Evolutionary conservation across 2,888 invertebrate genomes (phyloP).

Genomic region (Acrocyrtus sp.): DNA sequence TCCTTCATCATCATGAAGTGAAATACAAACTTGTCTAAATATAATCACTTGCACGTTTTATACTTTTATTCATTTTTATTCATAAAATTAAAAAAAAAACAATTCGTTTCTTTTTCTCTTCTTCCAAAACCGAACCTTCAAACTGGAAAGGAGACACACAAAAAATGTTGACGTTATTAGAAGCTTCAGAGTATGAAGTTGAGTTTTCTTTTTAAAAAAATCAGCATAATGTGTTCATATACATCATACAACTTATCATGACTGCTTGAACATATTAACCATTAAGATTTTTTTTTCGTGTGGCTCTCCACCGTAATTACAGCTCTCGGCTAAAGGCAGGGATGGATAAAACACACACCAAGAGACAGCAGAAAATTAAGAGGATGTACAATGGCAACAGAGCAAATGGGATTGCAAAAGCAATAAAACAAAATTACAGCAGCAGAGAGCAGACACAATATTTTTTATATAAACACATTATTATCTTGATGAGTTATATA

Average conservation of each 20-base stretch:
- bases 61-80: constrained; percentile 12
- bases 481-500: constrained; percentile 48
- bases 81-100: constrained; percentile 41
- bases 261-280: constrained; percentile 42
- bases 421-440: background rate
- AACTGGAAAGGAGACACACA: no score
- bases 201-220: no score
- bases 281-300: constrained; percentile 33
- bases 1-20: background rate
- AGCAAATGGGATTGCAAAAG: background rate
- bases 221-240: constrained; percentile 39
- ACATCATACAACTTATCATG: constrained; percentile 47
- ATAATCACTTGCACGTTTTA: no score
- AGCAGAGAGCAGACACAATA: no score
- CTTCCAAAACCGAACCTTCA: no score
- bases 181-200: no score
- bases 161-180: no score
- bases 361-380: background rate
- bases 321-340: no score
- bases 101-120: no score
- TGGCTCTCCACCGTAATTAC: background rate
- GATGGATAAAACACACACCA: no score
- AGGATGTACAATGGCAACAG: background rate
- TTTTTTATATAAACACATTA: constrained; percentile 41
- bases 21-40: no score